Conservation (phyloP, 2,113 vertebrate species). For the Burhinus bistriatus region DNA sequence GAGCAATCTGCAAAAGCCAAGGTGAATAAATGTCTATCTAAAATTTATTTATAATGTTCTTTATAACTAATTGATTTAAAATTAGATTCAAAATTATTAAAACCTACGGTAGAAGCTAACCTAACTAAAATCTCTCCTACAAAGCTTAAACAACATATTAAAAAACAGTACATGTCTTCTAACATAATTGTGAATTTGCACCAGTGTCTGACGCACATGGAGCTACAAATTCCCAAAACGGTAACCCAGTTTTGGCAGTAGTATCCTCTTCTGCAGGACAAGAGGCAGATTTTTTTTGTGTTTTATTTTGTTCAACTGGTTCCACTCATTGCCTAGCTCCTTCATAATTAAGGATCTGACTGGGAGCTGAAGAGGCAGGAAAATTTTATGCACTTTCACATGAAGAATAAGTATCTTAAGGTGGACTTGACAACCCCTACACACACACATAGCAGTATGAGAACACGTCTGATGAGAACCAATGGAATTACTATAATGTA, state of each 20-base stretch:
- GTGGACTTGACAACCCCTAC: not conserved
- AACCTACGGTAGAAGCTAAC: not conserved
- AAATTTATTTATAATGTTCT: not conserved
- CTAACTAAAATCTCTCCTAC: not conserved
- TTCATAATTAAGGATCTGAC: not conserved
- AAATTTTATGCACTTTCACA: not conserved
- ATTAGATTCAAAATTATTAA: not conserved
- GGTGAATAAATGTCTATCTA: not conserved
- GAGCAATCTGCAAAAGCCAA: not conserved
- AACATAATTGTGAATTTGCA: not conserved
- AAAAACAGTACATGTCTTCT: not conserved
- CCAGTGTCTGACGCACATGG: not conserved
- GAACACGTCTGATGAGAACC: not conserved
- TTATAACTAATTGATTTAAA: not conserved
- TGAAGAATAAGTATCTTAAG: not conserved
- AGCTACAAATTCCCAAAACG: not conserved
- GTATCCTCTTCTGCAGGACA: not conserved
- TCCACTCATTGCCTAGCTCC: not conserved
- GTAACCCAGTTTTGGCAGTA: not conserved
- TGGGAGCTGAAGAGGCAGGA: not conserved
- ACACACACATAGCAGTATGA: not conserved
- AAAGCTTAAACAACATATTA: not conserved
- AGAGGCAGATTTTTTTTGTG: not conserved
- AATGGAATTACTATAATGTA: not conserved
- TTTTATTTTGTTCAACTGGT: not conserved